phyloP scores from a whole-genome alignment of 2,888 invertebrate species.

The Silvanus unidentatus region DNA sequence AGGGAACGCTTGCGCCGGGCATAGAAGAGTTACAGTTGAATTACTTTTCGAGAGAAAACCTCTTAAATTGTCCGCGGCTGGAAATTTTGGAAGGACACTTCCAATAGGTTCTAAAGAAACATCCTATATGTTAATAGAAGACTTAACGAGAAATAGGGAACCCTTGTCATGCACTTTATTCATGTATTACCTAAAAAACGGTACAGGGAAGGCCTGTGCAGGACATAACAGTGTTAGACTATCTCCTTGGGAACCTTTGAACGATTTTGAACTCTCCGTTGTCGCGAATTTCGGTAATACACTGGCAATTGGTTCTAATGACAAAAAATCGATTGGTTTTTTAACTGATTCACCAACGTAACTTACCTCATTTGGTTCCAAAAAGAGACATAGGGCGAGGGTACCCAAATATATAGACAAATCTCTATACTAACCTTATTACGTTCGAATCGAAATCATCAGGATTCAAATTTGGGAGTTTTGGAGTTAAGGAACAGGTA shows the following conservation, averaged over 20 bases:
- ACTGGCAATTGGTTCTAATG: slow-evolving; percentile 54
- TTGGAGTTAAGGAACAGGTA: slow-evolving; percentile 32
- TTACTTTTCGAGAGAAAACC: slow-evolving; percentile 31
- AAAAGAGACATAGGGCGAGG: slow-evolving; percentile 32
- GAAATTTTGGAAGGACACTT: slow-evolving; percentile 49
- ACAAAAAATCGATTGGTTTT: slow-evolving; percentile 51
- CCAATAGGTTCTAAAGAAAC: slow-evolving; percentile 49
- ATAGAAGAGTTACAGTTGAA: slow-evolving; percentile 50
- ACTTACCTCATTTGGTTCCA: slow-evolving; percentile 14
- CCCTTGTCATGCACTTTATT: no score
- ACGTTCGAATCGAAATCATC: not conserved
- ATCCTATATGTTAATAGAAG: not conserved
- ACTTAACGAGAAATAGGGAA: no score
- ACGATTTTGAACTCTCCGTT: slow-evolving; percentile 52
- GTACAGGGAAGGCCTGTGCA: slow-evolving; percentile 59
- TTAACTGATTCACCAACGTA: slow-evolving; percentile 27
- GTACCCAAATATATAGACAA: slow-evolving; percentile 36
- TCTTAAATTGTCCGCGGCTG: slow-evolving; percentile 36
- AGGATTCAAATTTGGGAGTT: slow-evolving; percentile 16
- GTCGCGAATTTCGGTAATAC: slow-evolving; percentile 55
- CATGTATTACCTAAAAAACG: slow-evolving; percentile 45
- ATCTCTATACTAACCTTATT: slow-evolving; percentile 12
- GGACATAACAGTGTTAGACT: slow-evolving; percentile 53
- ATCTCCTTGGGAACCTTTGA: slow-evolving; percentile 47
- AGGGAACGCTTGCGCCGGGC: slow-evolving; percentile 64